Percentiles rank a stretch among this genome's conserved stretches.
Conservation (phyloP, 2,113 vertebrate species). For the Macquaria ambigua region DNA sequence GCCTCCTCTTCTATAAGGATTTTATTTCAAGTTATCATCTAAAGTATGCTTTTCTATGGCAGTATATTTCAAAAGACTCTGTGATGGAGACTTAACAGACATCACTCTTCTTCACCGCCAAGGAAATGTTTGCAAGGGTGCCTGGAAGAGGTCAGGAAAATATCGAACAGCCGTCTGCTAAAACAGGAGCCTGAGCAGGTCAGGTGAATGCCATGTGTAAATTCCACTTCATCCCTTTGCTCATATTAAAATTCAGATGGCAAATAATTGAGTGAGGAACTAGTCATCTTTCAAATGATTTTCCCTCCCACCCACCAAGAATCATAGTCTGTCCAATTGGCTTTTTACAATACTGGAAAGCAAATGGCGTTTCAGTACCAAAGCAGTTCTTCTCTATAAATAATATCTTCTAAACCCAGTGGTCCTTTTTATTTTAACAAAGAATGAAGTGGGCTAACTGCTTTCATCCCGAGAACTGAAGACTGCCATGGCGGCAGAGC, state of each 20-base stretch:
- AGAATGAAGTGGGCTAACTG: conserved; percentile 61
- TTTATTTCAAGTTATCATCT: conserved; percentile 65
- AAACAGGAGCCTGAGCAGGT: conserved; percentile 43
- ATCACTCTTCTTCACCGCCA: conserved; percentile 28
- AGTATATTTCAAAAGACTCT: conserved; percentile 56
- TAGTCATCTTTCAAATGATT: conserved; percentile 25
- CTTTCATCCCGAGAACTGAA: conserved; percentile 61
- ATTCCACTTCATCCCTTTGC: conserved; percentile 41
- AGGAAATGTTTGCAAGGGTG: conserved; percentile 57
- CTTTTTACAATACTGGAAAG: conserved; percentile 56
- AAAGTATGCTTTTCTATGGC: conserved; percentile 57
- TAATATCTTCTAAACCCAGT: conserved; percentile 58
- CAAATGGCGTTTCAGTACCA: conserved; percentile 45
- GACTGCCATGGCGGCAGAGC: conserved; percentile 45
- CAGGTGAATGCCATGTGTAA: conserved; percentile 51
- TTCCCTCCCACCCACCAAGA: conserved; percentile 31
- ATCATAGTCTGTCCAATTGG: conserved; percentile 53
- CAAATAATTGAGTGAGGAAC: conserved; percentile 52
- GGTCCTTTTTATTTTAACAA: conserved; percentile 59
- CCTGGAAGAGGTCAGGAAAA: conserved; percentile 65
- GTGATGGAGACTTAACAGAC: conserved; percentile 58
- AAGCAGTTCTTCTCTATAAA: conserved; percentile 58
- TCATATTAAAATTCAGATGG: conserved; percentile 47
- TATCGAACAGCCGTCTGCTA: conserved; percentile 61
- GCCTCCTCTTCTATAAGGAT: conserved; percentile 43